A percentile compares a stretch with the other conserved stretches of the same genome.
Conservation (phyloP, 1,140 invertebrate genomes). For the Drosophila ogumai region DNA sequence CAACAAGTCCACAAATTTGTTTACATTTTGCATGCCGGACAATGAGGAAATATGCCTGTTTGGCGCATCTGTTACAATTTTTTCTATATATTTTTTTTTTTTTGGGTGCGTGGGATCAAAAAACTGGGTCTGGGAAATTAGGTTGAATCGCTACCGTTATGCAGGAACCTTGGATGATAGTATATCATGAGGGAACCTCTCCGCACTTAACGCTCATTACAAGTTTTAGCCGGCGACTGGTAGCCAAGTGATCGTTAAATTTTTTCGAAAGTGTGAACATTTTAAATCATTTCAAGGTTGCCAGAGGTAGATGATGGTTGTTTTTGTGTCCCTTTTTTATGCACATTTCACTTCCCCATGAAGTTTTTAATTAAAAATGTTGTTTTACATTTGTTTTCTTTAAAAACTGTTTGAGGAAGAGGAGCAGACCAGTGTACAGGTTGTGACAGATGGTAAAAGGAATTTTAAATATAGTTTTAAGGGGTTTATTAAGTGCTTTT, state of each 20-base stretch:
- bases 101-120: conserved; percentile 16
- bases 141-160: conserved; percentile 27
- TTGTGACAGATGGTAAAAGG: neutral
- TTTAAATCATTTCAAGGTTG: conserved; percentile 49
- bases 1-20: conserved; percentile 64
- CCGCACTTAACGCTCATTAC: conserved; percentile 46
- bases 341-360: conserved; percentile 37
- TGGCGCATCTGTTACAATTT: conserved; percentile 48
- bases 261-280: conserved; percentile 53
- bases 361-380: conserved; percentile 47
- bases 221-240: conserved; percentile 33
- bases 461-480: neutral
- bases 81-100: neutral
- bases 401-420: neutral
- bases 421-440: neutral
- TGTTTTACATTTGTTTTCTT: conserved; percentile 11
- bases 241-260: conserved; percentile 44
- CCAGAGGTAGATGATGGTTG: conserved; percentile 16
- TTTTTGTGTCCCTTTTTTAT: conserved; percentile 20
- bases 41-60: conserved; percentile 71
- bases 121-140: conserved; percentile 27
- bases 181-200: conserved; percentile 6
- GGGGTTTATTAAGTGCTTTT: neutral
- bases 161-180: conserved; percentile 36
- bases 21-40: conserved; percentile 67